Evolutionary conservation across 2,888 invertebrate species (phyloP), one percentile per base, ranked within the genome.

Genomic region (Conchocele bisecta): DNA sequence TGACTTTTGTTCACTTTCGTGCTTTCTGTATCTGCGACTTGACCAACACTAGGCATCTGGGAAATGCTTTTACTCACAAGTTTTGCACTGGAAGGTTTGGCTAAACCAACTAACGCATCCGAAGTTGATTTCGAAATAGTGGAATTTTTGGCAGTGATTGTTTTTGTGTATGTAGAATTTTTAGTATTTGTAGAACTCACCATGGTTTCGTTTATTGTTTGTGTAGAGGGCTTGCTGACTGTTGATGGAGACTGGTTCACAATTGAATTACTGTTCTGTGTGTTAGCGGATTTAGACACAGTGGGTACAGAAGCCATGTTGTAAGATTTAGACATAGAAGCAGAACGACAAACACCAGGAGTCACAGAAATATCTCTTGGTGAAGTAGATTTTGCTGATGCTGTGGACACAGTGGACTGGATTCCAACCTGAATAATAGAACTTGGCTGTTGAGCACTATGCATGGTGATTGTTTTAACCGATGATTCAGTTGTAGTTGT

Each of bases 321-420:
- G 58, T 77, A 77, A 42, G 77, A 77, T 58, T 77, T 77, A 13
- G 53, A 50, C 53, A 74, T 54, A 5, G 77, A 77, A 22, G 67
- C 51, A 24, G 73, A 57, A 17, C 53, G 51, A 46, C 61, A 53
- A 1, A 77, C 74, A 26, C 56, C 41, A 22, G 71, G 39, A 15
- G 66, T 15, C n/a, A 68, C 20, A 17, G 70, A 66, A 37, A 70
- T 37, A 33, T 76, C 76, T 41, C 72, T 72, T 35, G 76, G 76
- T 17, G 70, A 73, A 39, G 24, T 50, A 39, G 71, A 59, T 41
- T 59, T 63, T n/a, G 50, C 37, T 22, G n/a, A n/a, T n/a, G n/a
- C n/a, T n/a, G n/a, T n/a, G n/a, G n/a, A n/a, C n/a, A n/a, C n/a
- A n/a, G n/a, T n/a, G n/a, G n/a, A n/a, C n/a, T n/a, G n/a, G n/a